These are phyloP conservation scores for Cinclus mexicanus DNA, from an alignment of 2,113 vertebrate genomes.

Conservation along the genomic window DNA sequence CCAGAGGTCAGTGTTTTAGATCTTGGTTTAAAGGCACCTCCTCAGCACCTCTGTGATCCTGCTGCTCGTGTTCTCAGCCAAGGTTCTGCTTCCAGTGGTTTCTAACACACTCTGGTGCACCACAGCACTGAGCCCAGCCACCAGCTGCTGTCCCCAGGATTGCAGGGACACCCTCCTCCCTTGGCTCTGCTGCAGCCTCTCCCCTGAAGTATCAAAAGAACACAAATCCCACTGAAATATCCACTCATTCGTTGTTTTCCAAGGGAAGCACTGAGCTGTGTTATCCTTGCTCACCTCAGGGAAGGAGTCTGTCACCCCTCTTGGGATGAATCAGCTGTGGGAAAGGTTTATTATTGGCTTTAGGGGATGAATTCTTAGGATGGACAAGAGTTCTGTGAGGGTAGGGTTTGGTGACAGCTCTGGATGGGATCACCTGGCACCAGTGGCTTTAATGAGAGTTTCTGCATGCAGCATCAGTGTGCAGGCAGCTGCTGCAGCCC, in stretches of 20 bases:
- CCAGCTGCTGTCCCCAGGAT: background rate
- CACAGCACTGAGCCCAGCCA: background rate
- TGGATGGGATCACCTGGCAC: background rate
- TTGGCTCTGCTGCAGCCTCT: background rate
- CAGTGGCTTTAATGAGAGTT: background rate
- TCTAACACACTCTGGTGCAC: background rate
- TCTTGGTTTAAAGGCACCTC: background rate
- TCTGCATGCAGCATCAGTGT: rapidly evolving
- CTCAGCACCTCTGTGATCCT: background rate
- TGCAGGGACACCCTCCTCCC: background rate
- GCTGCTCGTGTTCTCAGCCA: background rate
- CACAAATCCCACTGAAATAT: background rate
- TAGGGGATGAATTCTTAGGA: background rate
- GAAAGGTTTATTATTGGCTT: background rate
- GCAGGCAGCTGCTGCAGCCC: background rate
- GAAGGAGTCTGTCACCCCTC: background rate
- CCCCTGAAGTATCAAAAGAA: background rate
- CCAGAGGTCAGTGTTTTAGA: background rate
- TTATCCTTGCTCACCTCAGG: background rate
- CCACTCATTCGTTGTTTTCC: background rate
- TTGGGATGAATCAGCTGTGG: background rate
- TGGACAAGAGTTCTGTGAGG: background rate
- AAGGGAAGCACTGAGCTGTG: background rate
- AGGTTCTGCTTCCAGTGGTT: constrained; percentile 28
- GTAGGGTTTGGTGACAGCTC: background rate